phyloP scores from a whole-genome alignment of 2,888 invertebrate genomes.

The Hecatera dysodea region DNA sequence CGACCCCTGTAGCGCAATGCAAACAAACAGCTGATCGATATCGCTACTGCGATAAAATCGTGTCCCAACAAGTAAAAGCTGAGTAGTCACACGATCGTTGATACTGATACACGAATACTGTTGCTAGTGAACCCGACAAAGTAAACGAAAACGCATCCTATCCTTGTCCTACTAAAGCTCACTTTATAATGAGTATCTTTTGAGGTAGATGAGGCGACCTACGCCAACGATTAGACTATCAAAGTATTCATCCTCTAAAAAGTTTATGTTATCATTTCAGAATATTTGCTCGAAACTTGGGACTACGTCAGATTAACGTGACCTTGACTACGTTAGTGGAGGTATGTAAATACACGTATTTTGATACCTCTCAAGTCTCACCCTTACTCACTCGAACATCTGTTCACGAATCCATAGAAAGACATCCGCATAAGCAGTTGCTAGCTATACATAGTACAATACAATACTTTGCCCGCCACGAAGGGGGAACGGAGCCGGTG shows the following conservation, averaged over 20 bases:
- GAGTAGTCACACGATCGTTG: conserved; percentile 59
- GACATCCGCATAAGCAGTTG: conserved; percentile 56
- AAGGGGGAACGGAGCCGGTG: conserved; percentile 60
- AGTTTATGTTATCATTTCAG: conserved; percentile 17
- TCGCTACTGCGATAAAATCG: conserved; percentile 69
- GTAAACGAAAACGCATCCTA: conserved; percentile 30
- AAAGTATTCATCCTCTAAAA: conserved; percentile 36
- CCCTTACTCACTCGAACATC: conserved; percentile 26
- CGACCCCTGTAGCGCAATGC: conserved; percentile 81
- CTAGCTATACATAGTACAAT: conserved; percentile 36
- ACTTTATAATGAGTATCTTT: conserved; percentile 11
- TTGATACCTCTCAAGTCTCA: conserved; percentile 19
- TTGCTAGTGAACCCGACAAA: conserved; percentile 27
- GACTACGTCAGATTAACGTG: background rate
- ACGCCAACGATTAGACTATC: conserved; percentile 42
- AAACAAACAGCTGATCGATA: conserved; percentile 88
- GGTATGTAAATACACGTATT: conserved; percentile 6
- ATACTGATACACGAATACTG: conserved; percentile 56
- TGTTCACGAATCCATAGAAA: conserved; percentile 51
- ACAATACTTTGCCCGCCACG: conserved; percentile 57
- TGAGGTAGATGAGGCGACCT: conserved; percentile 39
- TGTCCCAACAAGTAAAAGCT: conserved; percentile 62
- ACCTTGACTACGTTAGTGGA: conserved; percentile 9
- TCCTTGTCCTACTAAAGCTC: conserved; percentile 9
- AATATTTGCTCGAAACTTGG: conserved; percentile 4